Percentiles rank a stretch among this genome's conserved stretches.
phyloP scores from a whole-genome alignment of 2,888 invertebrate species.

The Ochropleura leucogaster region DNA sequence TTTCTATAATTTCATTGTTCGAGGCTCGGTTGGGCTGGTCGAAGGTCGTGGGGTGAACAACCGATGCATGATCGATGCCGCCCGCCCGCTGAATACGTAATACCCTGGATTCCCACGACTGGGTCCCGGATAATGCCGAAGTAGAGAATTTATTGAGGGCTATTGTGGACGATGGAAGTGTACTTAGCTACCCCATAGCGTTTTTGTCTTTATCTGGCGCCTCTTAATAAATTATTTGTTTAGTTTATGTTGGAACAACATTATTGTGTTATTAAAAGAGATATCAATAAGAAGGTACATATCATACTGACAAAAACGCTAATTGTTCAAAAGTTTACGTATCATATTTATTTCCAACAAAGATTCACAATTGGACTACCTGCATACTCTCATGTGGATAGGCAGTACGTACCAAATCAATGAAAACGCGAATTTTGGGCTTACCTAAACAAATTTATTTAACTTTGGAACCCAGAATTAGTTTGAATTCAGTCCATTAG shows the following conservation, averaged over 20 bases:
- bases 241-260: neutral
- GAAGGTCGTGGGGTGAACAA: conserved; percentile 74
- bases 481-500: neutral
- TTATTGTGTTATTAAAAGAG: neutral
- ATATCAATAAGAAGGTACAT: neutral
- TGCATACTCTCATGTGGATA: neutral
- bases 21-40: conserved; percentile 39
- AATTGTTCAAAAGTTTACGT: neutral
- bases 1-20: conserved; percentile 65
- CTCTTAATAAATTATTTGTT: conserved; percentile 14
- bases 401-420: neutral
- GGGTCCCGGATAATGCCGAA: conserved; percentile 47
- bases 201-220: conserved; percentile 29
- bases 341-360: neutral
- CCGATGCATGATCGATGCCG: conserved; percentile 79
- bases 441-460: neutral
- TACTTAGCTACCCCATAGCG: conserved; percentile 21
- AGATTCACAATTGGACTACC: neutral
- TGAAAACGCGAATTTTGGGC: neutral
- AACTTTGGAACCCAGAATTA: neutral
- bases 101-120: conserved; percentile 62
- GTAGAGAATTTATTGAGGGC: conserved; percentile 49
- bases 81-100: conserved; percentile 71
- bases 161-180: conserved; percentile 36
- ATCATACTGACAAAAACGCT: neutral